Evolutionary conservation across 1,140 invertebrate genomes (phyloP), one percentile per base, ranked within the genome.

Genomic region (Sipha flava): DNA sequence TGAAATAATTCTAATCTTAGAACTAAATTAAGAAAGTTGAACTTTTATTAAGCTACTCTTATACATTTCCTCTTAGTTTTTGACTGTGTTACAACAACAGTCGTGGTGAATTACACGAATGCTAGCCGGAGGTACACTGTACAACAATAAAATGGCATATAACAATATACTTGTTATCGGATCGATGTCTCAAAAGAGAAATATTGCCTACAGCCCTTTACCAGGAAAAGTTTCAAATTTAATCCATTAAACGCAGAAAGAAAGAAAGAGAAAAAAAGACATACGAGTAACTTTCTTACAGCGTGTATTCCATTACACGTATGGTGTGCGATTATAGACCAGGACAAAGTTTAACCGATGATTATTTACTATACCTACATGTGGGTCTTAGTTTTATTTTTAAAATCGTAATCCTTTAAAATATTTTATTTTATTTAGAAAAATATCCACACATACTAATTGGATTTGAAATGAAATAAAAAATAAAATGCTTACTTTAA

Each of bases 221-320:
- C 40, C 5, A 21, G n/a, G 40, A 45, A 68, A 68, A 68, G 64
- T 68, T 68, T 68, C 64, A 18, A 68, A 68, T 68, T 68, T 68
- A 68, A 68, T 68, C 40, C 64, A 45, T 68, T 45, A 43, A 68
- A 45, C 40, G 12, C 23, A 23, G 18, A 45, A 68, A 66, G 34
- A 68, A 16, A 68, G 64, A 68, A 40, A n/a, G n/a, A n/a, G n/a
- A n/a, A n/a, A n/a, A n/a, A n/a, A n/a, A n/a, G n/a, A n/a, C n/a
- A n/a, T 34, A 66, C 40, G 62, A 21, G 34, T 10, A n/a, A 37
- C 26, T 40, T 68, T 43, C 64, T 43, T 3, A 21, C 12, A 1
- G 40, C 40, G 14, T 45, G 45, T 68, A 37, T 68, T 16, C 14
- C 37, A 37, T 21, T 10, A 23, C 21, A 23, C 21, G 64, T 43